Evolutionary conservation across 2,113 vertebrate genomes (phyloP).

Genomic region (Urocitellus parryii): DNA sequence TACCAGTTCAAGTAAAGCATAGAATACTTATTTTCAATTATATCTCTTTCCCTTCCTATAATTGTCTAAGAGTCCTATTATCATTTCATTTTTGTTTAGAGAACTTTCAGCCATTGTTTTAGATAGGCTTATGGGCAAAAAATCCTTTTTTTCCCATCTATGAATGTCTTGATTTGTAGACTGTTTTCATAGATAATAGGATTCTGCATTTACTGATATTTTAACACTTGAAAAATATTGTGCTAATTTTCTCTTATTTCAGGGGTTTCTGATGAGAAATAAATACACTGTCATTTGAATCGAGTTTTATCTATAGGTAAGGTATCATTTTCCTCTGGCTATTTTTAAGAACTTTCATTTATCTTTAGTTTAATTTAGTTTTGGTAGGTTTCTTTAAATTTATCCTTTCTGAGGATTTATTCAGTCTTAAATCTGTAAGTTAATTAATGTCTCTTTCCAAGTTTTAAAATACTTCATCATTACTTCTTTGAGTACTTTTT

Average conservation of each 20-base stretch:
- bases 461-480: neutral
- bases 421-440: neutral
- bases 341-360: neutral
- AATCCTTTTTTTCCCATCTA: neutral
- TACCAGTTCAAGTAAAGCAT: neutral
- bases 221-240: neutral
- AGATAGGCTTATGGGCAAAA: neutral
- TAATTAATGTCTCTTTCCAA: neutral
- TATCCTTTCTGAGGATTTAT: neutral
- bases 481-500: neutral
- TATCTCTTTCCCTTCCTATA: neutral
- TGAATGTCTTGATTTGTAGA: neutral
- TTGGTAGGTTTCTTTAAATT: neutral
- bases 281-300: neutral
- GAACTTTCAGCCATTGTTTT: neutral
- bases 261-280: conserved; percentile 41
- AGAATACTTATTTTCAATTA: neutral
- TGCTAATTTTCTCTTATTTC: neutral
- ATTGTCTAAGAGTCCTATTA: neutral
- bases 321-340: neutral
- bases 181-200: neutral
- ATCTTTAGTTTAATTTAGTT: neutral
- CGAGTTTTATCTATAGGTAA: neutral
- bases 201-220: neutral
- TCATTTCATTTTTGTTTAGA: neutral